Evolutionary conservation across 2,888 invertebrate species (phyloP), one percentile per base, ranked within the genome.

Genomic region (Mesodorylaimus sp.): DNA sequence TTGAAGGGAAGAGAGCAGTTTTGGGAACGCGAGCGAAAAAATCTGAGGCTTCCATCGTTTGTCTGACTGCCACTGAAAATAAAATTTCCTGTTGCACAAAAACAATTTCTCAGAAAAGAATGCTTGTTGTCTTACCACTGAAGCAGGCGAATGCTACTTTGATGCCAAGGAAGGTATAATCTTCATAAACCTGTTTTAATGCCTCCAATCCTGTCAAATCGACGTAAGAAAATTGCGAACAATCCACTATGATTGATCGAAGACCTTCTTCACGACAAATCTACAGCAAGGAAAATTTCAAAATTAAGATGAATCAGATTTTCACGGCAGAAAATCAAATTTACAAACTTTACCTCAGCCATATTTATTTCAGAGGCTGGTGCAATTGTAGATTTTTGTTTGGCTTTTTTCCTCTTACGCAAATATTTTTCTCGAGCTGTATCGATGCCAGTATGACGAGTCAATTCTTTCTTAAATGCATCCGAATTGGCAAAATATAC

Each of bases 401-500:
- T n/a, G n/a, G n/a, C n/a, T n/a, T n/a, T n/a, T n/a, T n/a, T n/a
- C n/a, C n/a, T n/a, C n/a, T n/a, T n/a, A n/a, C n/a, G n/a, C n/a
- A n/a, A n/a, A n/a, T n/a, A n/a, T n/a, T n/a, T n/a, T n/a, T n/a
- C n/a, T n/a, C n/a, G n/a, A n/a, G n/a, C n/a, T n/a, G n/a, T 44
- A 43, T 48, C 49, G 19, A 47, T 3, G 3, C 19, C 5, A 3
- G 49, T 48, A 5, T 3, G 25, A n/a, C n/a, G 19, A 25, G 64
- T 65, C 13, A 68, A 49, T 28, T 58, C 59, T 21, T 58, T 57
- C 41, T 61, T 55, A 55, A 72, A 72, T 51, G 66, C 59, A 54
- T 70, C 70, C 1, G 64, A 60, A 58, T 70, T 71, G 36, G 70
- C 70, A 59, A 68, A 72, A 57, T 69, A 71, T 21, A 71, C 56